These are phyloP conservation scores for Zapus hudsonius DNA, from an alignment of 2,113 vertebrate genomes.

Conservation along the genomic window DNA sequence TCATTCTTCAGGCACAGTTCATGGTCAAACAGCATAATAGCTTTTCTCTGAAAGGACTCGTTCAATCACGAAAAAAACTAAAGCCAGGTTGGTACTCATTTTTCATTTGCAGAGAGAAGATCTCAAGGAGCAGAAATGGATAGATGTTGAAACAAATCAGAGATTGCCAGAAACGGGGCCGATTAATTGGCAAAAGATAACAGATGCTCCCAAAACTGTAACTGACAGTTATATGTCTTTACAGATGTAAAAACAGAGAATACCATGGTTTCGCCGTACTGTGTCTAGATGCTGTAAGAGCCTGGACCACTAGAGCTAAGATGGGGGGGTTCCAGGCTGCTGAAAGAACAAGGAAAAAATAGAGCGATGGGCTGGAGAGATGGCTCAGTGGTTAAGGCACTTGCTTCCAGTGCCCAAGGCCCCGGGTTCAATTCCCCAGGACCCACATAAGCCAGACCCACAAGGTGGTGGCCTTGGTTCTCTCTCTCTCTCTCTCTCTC, in stretches of 20 bases:
- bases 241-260: slow-evolving; percentile 10
- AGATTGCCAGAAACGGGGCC: not conserved
- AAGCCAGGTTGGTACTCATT: not conserved
- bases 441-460: no score
- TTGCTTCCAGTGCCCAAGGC: no score
- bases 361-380: no score
- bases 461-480: no score
- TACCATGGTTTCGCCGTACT: not conserved
- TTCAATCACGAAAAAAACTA: not conserved
- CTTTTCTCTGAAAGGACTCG: slow-evolving; percentile 48
- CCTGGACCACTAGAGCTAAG: not conserved
- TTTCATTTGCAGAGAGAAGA: slow-evolving; percentile 43
- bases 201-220: not conserved
- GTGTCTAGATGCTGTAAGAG: not conserved
- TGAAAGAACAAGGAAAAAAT: no score
- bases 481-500: no score
- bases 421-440: no score
- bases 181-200: not conserved
- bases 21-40: not conserved
- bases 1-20: not conserved
- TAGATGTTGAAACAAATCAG: slow-evolving; percentile 10
- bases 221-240: not conserved
- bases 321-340: not conserved
- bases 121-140: slow-evolving; percentile 40
- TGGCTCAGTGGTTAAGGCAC: no score